A percentile compares a stretch with the other conserved stretches of the same genome.
Conservation (phyloP, 1,140 invertebrate genomes). For the Aricia agestis region DNA sequence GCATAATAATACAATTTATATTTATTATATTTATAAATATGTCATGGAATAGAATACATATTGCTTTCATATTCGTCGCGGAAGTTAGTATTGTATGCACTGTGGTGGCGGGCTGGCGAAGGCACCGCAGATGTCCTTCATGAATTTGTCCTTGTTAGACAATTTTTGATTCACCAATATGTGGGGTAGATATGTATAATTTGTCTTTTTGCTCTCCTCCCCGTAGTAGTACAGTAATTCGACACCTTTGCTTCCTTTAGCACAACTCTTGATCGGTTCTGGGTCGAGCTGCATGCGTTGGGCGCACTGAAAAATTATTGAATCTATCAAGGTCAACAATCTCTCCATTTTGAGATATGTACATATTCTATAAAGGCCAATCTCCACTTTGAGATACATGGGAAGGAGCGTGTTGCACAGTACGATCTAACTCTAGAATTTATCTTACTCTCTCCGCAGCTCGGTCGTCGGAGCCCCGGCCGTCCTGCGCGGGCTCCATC, state of each 20-base stretch:
- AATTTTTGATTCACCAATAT: constrained; percentile 44
- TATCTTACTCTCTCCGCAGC: constrained; percentile 42
- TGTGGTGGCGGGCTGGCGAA: constrained; percentile 37
- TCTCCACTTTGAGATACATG: too few relatives aligned
- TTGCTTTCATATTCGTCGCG: background rate
- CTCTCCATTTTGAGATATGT: too few relatives aligned
- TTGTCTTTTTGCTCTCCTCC: constrained; percentile 41
- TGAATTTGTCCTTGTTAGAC: constrained; percentile 32
- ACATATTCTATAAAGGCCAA: too few relatives aligned
- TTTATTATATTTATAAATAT: too few relatives aligned
- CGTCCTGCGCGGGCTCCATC: background rate
- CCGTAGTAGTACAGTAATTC: constrained; percentile 50
- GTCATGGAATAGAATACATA: background rate
- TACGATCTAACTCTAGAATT: background rate
- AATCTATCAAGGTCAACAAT: too few relatives aligned
- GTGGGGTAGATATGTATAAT: constrained; percentile 46
- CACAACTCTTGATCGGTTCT: constrained; percentile 47
- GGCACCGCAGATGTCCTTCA: constrained; percentile 41
- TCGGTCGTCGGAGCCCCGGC: constrained; percentile 40
- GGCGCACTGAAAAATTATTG: constrained; percentile 47
- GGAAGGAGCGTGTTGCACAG: too few relatives aligned
- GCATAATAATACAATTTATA: background rate
- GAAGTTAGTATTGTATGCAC: constrained; percentile 23
- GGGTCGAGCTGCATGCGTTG: constrained; percentile 35
- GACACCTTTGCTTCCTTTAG: constrained; percentile 41